phyloP scores from a whole-genome alignment of 2,113 vertebrate genomes.

The Casuarius casuarius region DNA sequence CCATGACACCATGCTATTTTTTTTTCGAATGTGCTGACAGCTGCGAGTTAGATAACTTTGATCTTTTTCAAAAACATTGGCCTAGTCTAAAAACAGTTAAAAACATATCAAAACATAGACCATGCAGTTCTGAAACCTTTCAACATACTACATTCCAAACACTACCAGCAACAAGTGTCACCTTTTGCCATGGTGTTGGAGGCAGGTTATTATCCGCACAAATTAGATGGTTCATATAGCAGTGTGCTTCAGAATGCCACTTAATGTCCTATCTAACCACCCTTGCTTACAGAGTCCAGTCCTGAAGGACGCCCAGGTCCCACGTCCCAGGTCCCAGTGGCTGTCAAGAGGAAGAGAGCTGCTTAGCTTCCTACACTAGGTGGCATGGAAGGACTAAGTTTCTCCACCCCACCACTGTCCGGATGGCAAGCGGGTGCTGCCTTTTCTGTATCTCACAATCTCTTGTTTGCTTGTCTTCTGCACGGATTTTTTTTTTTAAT shows the following conservation, averaged over 20 bases:
- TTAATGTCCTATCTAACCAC: neutral
- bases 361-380: slow-evolving; percentile 69
- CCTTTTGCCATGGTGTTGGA: neutral
- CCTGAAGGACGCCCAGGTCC: rapidly evolving
- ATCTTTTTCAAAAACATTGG: neutral
- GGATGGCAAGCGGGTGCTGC: neutral
- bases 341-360: neutral
- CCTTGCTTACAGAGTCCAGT: neutral
- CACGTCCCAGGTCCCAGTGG: neutral
- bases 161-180: neutral
- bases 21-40: neutral
- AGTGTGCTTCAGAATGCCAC: neutral
- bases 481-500: neutral
- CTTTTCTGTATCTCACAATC: neutral
- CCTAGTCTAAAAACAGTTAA: neutral
- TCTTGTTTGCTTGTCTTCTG: neutral
- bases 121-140: neutral
- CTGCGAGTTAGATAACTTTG: neutral
- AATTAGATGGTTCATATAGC: neutral
- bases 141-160: neutral
- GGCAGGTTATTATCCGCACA: neutral
- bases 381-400: slow-evolving; percentile 73
- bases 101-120: neutral
- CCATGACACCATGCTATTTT: neutral
- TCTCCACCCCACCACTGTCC: neutral